phyloP scores from a whole-genome alignment of 2,888 invertebrate genomes.

The Chalcosyrphus nemorum region DNA sequence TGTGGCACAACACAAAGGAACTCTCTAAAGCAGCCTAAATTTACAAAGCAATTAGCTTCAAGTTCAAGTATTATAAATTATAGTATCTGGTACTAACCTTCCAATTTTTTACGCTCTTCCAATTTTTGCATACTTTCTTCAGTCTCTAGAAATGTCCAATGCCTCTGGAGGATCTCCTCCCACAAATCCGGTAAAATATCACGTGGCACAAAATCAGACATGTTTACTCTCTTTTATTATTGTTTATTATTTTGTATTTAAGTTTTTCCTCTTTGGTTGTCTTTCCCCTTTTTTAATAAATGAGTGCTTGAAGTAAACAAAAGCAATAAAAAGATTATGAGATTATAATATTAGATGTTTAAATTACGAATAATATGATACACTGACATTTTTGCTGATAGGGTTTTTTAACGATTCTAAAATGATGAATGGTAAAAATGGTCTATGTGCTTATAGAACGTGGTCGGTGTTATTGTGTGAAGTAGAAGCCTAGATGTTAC shows the following conservation, averaged over 20 bases:
- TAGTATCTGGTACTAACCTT: conserved; percentile 84
- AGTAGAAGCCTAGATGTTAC: too few species aligned
- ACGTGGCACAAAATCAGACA: conserved; percentile 82
- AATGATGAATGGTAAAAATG: too few species aligned
- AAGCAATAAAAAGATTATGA: background rate
- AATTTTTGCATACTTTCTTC: conserved; percentile 91
- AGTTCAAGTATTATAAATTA: background rate
- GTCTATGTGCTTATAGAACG: too few species aligned
- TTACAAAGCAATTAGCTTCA: background rate
- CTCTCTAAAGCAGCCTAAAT: conserved; percentile 88
- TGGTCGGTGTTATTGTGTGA: too few species aligned
- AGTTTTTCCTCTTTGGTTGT: conserved; percentile 52
- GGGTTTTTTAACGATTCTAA: too few species aligned
- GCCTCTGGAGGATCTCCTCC: conserved; percentile 88
- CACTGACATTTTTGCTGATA: too few species aligned
- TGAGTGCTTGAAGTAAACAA: background rate
- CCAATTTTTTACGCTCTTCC: conserved; percentile 88
- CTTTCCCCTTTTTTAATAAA: conserved; percentile 8
- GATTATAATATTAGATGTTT: too few species aligned
- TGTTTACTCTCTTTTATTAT: conserved; percentile 74
- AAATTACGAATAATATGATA: too few species aligned
- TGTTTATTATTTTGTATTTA: conserved; percentile 14
- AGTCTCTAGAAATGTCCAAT: conserved; percentile 90
- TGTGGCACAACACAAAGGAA: conserved; percentile 90
- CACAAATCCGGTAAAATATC: conserved; percentile 84